Percentiles rank a stretch among this genome's conserved stretches.
phyloP scores from a whole-genome alignment of 2,113 vertebrate genomes.

The Clupea harengus region DNA sequence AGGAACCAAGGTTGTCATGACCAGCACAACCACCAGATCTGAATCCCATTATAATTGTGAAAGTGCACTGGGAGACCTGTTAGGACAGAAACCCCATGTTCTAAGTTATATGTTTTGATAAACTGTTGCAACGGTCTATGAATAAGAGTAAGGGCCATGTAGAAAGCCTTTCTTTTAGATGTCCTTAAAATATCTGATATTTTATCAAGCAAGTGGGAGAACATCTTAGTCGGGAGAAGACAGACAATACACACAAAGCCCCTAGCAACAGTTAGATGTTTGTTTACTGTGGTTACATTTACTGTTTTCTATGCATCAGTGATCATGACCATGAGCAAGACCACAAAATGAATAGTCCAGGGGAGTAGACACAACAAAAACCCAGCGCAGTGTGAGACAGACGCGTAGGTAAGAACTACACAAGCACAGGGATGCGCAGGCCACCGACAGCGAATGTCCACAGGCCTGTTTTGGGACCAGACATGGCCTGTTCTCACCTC shows the following conservation, averaged over 20 bases:
- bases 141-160: too few relatives aligned
- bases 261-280: not conserved
- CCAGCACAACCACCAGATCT: not conserved
- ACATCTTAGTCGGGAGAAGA: not conserved
- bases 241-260: not conserved
- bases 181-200: not conserved
- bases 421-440: not conserved
- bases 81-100: not conserved
- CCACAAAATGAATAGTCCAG: not conserved
- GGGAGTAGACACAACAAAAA: not conserved
- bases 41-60: not conserved
- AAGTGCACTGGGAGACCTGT: not conserved
- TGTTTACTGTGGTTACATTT: not conserved
- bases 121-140: too few relatives aligned
- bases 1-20: not conserved
- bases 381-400: not conserved
- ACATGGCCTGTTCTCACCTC: conserved; percentile 49
- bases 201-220: not conserved
- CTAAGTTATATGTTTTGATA: not conserved
- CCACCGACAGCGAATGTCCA: not conserved
- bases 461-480: conserved; percentile 37
- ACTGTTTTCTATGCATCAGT: not conserved
- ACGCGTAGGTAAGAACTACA: not conserved
- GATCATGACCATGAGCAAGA: not conserved
- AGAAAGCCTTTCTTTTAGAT: not conserved